Conservation (phyloP, 2,113 vertebrate species). For the Cygnus buccinator region DNA sequence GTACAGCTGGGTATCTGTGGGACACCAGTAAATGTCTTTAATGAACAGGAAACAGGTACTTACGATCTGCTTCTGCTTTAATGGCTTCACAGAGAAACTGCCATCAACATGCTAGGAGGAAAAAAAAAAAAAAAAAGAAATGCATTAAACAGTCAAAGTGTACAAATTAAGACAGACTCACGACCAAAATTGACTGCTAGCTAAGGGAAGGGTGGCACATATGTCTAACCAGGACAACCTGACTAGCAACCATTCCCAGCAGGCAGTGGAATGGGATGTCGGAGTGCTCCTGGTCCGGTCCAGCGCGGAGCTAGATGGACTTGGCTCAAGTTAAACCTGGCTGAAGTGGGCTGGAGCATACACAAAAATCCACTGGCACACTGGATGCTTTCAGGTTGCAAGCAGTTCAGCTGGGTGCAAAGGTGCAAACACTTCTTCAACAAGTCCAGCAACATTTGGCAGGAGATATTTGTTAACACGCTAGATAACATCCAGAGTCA, state of each 20-base stretch:
- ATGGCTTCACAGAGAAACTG: constrained; percentile 95
- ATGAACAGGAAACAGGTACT: constrained; percentile 65
- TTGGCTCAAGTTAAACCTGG: not conserved
- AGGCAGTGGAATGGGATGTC: not conserved
- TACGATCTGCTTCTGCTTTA: constrained; percentile 99
- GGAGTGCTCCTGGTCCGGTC: not conserved
- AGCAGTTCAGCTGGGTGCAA: not conserved
- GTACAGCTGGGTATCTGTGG: not conserved
- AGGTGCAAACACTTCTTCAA: not conserved
- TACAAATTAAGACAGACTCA: not conserved
- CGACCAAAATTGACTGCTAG: not conserved
- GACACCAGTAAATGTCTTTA: not conserved
- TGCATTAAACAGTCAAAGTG: not conserved
- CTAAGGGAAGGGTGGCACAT: not conserved
- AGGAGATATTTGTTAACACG: not conserved
- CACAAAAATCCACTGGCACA: not conserved
- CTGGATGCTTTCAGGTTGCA: not conserved
- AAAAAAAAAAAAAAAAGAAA: constrained; percentile 19
- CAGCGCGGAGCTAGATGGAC: not conserved
- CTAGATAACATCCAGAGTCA: not conserved
- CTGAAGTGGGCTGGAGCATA: not conserved
- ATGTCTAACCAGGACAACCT: not conserved
- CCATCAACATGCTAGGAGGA: constrained; percentile 90
- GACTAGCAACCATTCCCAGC: not conserved
- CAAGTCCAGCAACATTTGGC: not conserved